Conservation (phyloP, 2,113 vertebrate species). For the Acanthochromis polyacanthus region DNA sequence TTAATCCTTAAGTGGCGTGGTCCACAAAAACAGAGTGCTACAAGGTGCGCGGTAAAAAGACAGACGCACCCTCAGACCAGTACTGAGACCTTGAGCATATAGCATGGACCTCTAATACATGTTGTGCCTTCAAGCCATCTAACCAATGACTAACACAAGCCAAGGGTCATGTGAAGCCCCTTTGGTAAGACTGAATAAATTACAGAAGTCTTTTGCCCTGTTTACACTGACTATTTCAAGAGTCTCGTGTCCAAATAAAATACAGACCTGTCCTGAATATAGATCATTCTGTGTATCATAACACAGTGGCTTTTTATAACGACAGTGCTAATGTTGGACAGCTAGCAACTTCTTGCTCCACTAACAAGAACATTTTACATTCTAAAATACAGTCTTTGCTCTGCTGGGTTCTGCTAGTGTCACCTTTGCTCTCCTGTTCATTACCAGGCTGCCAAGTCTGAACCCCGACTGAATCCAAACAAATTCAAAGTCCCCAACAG, state of each 20-base stretch:
- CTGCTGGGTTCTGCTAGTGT: neutral
- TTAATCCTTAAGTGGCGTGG: too few species aligned
- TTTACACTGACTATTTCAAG: too few species aligned
- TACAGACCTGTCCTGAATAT: too few species aligned
- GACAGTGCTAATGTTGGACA: too few species aligned
- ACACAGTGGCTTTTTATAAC: neutral
- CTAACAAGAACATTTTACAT: too few species aligned
- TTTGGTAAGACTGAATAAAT: neutral
- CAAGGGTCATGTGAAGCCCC: neutral
- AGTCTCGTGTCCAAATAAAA: neutral
- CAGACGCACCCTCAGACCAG: neutral
- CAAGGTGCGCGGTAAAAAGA: too few species aligned
- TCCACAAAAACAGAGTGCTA: too few species aligned
- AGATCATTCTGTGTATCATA: neutral
- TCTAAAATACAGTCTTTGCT: too few species aligned
- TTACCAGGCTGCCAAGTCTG: neutral
- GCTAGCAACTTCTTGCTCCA: too few species aligned
- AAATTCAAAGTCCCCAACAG: neutral
- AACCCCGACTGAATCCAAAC: neutral
- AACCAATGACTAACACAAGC: neutral
- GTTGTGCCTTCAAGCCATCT: neutral
- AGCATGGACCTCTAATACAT: neutral
- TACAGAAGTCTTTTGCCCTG: neutral
- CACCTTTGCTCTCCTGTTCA: neutral
- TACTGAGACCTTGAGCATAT: neutral